A percentile compares a stretch with the other conserved stretches of the same genome.
Evolutionary conservation across 2,888 invertebrate genomes (phyloP).

Genomic region (Perizoma affinitatum): DNA sequence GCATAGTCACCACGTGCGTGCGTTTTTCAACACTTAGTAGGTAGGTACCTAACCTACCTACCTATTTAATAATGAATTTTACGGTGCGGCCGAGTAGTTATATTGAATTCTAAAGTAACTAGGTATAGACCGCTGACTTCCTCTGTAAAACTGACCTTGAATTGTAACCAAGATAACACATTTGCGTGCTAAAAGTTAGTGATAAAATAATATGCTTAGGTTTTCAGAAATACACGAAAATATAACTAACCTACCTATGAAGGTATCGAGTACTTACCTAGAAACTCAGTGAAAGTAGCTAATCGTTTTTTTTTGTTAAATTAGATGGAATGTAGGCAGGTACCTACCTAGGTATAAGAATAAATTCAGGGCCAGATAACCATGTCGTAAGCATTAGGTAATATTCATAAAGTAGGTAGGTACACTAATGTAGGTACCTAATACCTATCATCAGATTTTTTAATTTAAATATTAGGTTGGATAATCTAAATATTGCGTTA

Average conservation of each 20-base stretch:
- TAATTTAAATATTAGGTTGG: too few relatives aligned
- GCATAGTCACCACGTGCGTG: too few relatives aligned
- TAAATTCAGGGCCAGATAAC: background rate
- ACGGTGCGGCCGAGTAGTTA: background rate
- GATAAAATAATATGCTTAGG: too few relatives aligned
- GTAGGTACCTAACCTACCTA: too few relatives aligned
- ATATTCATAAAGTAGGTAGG: background rate
- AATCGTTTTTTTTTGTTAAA: background rate
- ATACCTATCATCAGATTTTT: too few relatives aligned
- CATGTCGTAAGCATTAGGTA: background rate
- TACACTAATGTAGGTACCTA: background rate
- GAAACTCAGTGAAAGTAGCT: background rate
- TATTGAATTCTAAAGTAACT: background rate
- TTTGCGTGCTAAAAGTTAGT: constrained; percentile 14
- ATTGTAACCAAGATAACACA: constrained; percentile 31
- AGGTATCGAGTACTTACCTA: too few relatives aligned
- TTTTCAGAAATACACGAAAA: too few relatives aligned
- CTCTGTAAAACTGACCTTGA: constrained; percentile 50
- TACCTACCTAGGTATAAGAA: background rate
- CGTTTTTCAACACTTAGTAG: too few relatives aligned
- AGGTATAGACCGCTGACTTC: constrained; percentile 37
- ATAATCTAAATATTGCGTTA: too few relatives aligned
- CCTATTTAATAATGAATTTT: background rate
- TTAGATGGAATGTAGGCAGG: background rate
- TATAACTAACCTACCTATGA: too few relatives aligned